Conservation (phyloP, 2,888 invertebrate genomes). For the Osedax fenrisi region DNA sequence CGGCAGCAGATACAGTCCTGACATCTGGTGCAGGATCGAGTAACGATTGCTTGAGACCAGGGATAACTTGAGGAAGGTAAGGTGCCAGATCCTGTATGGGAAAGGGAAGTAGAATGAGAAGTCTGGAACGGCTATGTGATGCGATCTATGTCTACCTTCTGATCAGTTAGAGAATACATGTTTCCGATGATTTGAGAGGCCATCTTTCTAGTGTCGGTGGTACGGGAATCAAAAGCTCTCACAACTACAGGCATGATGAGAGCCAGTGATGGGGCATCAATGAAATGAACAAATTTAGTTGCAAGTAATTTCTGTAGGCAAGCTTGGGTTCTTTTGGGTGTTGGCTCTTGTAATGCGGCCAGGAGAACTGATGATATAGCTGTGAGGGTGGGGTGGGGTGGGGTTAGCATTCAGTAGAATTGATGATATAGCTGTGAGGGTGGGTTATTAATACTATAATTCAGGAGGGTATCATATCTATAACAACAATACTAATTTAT, state of each 20-base stretch:
- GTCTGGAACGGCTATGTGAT: too few relatives aligned
- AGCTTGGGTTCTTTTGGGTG: slow-evolving; percentile 71
- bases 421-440: slow-evolving; percentile 52
- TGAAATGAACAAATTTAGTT: slow-evolving; percentile 86
- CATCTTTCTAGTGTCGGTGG: slow-evolving; percentile 95
- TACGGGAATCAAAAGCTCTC: slow-evolving; percentile 88
- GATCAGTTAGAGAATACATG: slow-evolving; percentile 96
- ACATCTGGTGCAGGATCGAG: slow-evolving; percentile 97
- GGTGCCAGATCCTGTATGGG: slow-evolving; percentile 67
- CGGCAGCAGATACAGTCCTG: slow-evolving; percentile 83
- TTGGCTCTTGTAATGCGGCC: slow-evolving; percentile 85
- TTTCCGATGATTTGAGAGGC: slow-evolving; percentile 98
- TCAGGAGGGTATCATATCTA: too few relatives aligned
- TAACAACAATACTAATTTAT: too few relatives aligned
- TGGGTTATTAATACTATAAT: too few relatives aligned
- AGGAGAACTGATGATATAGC: slow-evolving; percentile 57
- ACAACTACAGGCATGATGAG: slow-evolving; percentile 98
- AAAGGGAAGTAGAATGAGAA: background rate
- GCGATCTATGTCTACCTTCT: slow-evolving; percentile 59
- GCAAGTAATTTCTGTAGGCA: slow-evolving; percentile 72
- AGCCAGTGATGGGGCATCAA: slow-evolving; percentile 93
- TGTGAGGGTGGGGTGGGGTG: too few relatives aligned
- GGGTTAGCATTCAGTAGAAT: slow-evolving; percentile 70
- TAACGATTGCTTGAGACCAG: slow-evolving; percentile 83
- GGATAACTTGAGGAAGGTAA: slow-evolving; percentile 86